Conservation (phyloP, 2,797 vertebrate species). For the Podargus strigoides region DNA sequence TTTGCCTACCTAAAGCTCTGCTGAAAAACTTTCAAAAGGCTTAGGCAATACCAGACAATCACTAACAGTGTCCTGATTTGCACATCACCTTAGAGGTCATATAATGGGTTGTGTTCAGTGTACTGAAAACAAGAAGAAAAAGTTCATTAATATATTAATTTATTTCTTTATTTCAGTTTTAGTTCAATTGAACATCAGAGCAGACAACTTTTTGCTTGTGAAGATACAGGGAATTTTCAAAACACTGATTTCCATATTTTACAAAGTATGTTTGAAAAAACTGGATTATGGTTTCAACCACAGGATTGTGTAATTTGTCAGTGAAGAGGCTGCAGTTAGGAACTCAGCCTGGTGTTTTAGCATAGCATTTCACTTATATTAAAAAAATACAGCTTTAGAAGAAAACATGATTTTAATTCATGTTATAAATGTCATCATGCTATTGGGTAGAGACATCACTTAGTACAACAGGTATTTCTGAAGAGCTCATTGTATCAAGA, state of each 20-base stretch:
- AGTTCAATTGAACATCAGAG: conserved; percentile 63
- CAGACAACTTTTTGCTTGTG: conserved; percentile 43
- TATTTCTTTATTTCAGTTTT: conserved; percentile 28
- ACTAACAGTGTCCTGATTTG: not conserved
- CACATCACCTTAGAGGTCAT: not conserved
- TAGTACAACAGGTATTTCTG: not conserved
- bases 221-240: not conserved
- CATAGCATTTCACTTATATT: not conserved
- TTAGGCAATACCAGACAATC: not conserved
- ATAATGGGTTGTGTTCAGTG: not conserved
- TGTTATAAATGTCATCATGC: not conserved
- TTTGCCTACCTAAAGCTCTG: not conserved
- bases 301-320: not conserved
- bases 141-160: conserved; percentile 42
- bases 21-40: not conserved
- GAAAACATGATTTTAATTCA: not conserved
- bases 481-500: conserved; percentile 20
- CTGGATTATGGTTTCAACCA: not conserved
- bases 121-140: conserved; percentile 1
- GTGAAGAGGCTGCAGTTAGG: not conserved
- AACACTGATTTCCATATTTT: not conserved
- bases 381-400: not conserved
- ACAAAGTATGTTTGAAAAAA: not conserved
- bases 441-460: not conserved
- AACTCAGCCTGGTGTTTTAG: not conserved